Percentiles rank a stretch among this genome's conserved stretches.
Evolutionary conservation across 2,113 vertebrate genomes (phyloP).

Genomic region (Ondatra zibethicus): DNA sequence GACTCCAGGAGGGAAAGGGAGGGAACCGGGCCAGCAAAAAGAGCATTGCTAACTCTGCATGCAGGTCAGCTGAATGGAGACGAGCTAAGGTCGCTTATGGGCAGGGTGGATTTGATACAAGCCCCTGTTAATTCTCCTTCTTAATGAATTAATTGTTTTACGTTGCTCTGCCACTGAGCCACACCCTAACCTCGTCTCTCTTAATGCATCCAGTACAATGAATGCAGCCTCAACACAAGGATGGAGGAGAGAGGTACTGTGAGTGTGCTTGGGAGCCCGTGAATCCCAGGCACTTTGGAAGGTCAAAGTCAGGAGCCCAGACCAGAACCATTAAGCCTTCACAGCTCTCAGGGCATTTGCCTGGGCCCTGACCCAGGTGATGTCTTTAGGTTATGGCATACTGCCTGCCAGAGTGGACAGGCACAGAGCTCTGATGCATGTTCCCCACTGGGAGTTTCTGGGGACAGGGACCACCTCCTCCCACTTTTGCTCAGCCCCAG

Average conservation of each 20-base stretch:
- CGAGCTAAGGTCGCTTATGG: not conserved
- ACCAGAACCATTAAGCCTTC: not conserved
- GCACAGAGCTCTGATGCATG: not conserved
- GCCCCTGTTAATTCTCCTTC: too few relatives aligned
- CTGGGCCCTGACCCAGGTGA: not conserved
- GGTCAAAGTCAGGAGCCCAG: not conserved
- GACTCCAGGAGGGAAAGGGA: not conserved
- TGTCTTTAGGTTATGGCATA: not conserved
- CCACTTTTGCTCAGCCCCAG: not conserved
- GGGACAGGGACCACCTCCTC: accelerated
- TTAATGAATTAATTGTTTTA: not conserved
- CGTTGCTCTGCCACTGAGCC: not conserved
- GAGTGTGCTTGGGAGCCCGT: not conserved
- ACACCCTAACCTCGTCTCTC: not conserved
- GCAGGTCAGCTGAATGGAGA: too few relatives aligned
- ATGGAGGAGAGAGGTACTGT: not conserved
- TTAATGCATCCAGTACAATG: not conserved
- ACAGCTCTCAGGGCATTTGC: not conserved
- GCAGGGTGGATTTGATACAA: not conserved
- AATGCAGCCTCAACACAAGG: not conserved
- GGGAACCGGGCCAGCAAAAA: not conserved
- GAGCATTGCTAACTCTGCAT: too few relatives aligned
- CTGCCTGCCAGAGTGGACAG: not conserved
- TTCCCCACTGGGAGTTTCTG: not conserved
- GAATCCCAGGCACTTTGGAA: not conserved